Conservation (phyloP, 2,888 invertebrate genomes). For the Melieria omissa region DNA sequence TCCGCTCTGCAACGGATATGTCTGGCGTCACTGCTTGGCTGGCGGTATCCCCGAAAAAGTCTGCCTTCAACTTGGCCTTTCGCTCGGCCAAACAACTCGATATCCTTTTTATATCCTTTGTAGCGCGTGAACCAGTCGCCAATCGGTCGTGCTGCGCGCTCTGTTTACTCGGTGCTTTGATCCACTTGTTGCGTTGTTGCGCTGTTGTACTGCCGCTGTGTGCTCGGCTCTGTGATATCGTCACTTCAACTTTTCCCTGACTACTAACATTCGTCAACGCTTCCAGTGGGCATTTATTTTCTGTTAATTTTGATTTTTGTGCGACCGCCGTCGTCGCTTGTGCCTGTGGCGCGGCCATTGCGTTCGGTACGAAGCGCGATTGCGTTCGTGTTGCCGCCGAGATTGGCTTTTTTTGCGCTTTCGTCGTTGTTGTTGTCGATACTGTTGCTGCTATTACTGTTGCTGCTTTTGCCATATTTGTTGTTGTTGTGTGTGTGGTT, state of each 20-base stretch:
- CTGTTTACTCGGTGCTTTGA: too few species aligned
- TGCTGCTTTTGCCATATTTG: slow-evolving; percentile 9
- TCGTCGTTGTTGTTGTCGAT: slow-evolving; percentile 28
- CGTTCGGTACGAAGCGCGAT: slow-evolving; percentile 18
- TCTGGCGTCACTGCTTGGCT: background rate
- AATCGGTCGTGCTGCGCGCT: too few species aligned
- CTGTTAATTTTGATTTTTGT: slow-evolving; percentile 47
- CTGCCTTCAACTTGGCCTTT: slow-evolving; percentile 54
- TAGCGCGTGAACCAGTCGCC: slow-evolving; percentile 41
- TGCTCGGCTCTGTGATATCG: slow-evolving; percentile 36
- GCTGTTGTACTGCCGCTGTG: slow-evolving; percentile 9
- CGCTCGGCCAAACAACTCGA: slow-evolving; percentile 49
- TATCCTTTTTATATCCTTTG: slow-evolving; percentile 29
- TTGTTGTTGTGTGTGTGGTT: slow-evolving; percentile 6
- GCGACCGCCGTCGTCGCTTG: slow-evolving; percentile 37
- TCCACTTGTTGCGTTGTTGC: slow-evolving; percentile 12
- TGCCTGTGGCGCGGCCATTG: slow-evolving; percentile 27
- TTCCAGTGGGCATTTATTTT: slow-evolving; percentile 57
- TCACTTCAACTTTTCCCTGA: slow-evolving; percentile 58
- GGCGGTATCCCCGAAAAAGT: slow-evolving; percentile 53
- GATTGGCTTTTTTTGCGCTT: slow-evolving; percentile 9
- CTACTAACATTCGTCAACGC: slow-evolving; percentile 55
- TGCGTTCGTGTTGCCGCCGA: slow-evolving; percentile 14
- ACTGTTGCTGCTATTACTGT: slow-evolving; percentile 7
- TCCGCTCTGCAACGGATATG: too few species aligned